Base-by-base conservation (phyloP, 2,797 vertebrate species). In the Micrastur ruficollis region DNA sequence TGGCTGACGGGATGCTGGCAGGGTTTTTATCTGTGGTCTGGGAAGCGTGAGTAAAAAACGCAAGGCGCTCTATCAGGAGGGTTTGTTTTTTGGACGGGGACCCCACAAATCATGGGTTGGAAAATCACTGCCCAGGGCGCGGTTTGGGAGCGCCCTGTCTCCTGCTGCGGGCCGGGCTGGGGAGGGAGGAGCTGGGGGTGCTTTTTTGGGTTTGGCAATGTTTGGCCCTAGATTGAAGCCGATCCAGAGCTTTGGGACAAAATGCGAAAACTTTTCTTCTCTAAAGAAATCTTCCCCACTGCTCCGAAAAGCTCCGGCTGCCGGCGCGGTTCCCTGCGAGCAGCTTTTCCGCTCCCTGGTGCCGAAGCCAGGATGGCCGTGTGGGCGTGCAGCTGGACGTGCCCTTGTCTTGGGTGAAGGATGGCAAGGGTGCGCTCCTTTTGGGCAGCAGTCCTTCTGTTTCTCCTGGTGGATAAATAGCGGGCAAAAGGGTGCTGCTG, bases 331-430 rank as follows among this genome's bases (percentile, higher is more conserved):
- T 65, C 32, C 38, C 61, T 12, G 32, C 4, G 12, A 34, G 49
- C 38, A 7, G 49, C 49, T 65, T 9, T 44, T 23, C 61, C 3
- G 6, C 22, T 63, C 15, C 11, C 25, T 2, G 11, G 32, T 14
- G 38, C 59, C 20, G 26, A 31, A 53, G 9, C 38, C 5, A 1
- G 50, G 40, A 65, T 31, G 6, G 15, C 25, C 1, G 2, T 3
- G 5, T 4, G 75, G 50, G 46, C 10, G 2, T 15, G 75, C 40
- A 9, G 53, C 71, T 46, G 71, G 71, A 22, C 8, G 40, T 29
- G 72, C 26, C 32, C 40, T 22, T 46, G 9, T 9, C 32, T 17
- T 19, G 4, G 72, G 42, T 36, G 55, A 17, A 74, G 55, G 72
- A 20, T 23, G n/a, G 11, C 14, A 3, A 34, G 25, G 71, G 4